phyloP scores from a whole-genome alignment of 1,140 invertebrate genomes.

The Nomia melanderi region DNA sequence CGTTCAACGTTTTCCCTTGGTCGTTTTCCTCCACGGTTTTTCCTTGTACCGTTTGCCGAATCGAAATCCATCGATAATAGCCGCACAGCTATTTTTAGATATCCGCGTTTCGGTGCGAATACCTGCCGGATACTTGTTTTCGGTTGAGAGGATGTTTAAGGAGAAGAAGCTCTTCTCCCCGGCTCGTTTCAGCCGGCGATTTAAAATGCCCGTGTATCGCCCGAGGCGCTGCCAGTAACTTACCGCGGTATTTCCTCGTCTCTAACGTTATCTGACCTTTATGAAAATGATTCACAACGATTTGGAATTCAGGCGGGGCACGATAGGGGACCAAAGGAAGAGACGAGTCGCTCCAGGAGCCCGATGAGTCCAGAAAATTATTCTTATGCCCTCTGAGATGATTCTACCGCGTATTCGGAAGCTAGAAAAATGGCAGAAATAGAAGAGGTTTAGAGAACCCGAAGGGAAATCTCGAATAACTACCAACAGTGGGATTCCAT shows the following conservation, averaged over 20 bases:
- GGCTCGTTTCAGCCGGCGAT: constrained; percentile 5
- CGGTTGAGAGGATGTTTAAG: constrained; percentile 25
- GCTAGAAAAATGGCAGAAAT: too few relatives aligned
- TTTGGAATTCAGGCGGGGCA: background rate
- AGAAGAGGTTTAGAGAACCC: too few relatives aligned
- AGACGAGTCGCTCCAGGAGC: too few relatives aligned
- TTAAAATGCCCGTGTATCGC: constrained; percentile 22
- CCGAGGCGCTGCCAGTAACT: constrained; percentile 9
- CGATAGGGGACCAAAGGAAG: too few relatives aligned
- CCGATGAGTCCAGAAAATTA: too few relatives aligned
- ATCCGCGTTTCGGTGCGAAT: constrained; percentile 29
- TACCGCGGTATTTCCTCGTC: constrained; percentile 14
- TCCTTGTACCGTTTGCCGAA: too few relatives aligned
- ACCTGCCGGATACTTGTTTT: constrained; percentile 29
- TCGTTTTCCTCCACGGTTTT: too few relatives aligned
- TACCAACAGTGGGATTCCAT: too few relatives aligned
- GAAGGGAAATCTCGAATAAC: too few relatives aligned
- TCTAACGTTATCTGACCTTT: constrained; percentile 45
- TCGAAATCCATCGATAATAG: background rate
- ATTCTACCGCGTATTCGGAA: too few relatives aligned
- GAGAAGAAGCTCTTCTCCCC: constrained; percentile 38
- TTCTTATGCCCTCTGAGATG: too few relatives aligned
- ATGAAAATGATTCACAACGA: constrained; percentile 22
- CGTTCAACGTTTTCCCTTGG: too few relatives aligned
- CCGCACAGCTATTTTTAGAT: constrained; percentile 28